Base-by-base conservation (phyloP, 2,888 invertebrate species). In the Coleophora deauratella region DNA sequence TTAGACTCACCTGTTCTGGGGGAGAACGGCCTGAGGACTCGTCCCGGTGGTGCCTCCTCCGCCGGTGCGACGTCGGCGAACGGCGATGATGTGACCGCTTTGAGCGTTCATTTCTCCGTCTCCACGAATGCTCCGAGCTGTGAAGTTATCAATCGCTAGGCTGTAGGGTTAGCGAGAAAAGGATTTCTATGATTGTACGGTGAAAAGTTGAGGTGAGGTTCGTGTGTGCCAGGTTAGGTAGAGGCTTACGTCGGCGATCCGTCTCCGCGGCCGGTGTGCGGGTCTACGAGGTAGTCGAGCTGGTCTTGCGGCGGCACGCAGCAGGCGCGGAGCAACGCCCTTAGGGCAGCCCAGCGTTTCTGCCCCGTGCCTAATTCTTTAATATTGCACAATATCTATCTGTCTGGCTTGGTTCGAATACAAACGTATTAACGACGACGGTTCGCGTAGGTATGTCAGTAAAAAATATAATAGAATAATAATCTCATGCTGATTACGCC, bases 11-110 rank as follows among this genome's bases (percentile, higher is more conserved):
- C 77, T 84, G 85, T 69, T 85, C 85, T 43, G 82, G 80, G 48
- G 81, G 78, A 58, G 84, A 84, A 48, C 81, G 81, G 43, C 75
- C 66, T 41, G 86, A 75, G 27, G 85, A 84, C 51, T 82, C 85
- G 57, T 84, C 84, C 58, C 84, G 82, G 51, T 85, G 85, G 54
- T 84, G 87, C 72, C 92, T 91, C 63, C 90, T 89, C 63, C 93
- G 90, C 55, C 92, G 89, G 67, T 91, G 91, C 65, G 92, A 91
- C 57, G 91, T 91, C 48, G 92, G 91, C 51, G 94, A 94, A 54
- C 94, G 93, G 72, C 94, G 90, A 55, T 94, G 91, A 73, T 93
- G 91, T 64, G 94, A 94, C 58, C 95, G 90, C 79, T 95, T 95
- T 76, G 94, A 95, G 54, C 95, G 91, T 64, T 94, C 88, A 91